Conservation (phyloP, 1,140 invertebrate genomes). For the Paramacrobiotus metropolitanus region DNA sequence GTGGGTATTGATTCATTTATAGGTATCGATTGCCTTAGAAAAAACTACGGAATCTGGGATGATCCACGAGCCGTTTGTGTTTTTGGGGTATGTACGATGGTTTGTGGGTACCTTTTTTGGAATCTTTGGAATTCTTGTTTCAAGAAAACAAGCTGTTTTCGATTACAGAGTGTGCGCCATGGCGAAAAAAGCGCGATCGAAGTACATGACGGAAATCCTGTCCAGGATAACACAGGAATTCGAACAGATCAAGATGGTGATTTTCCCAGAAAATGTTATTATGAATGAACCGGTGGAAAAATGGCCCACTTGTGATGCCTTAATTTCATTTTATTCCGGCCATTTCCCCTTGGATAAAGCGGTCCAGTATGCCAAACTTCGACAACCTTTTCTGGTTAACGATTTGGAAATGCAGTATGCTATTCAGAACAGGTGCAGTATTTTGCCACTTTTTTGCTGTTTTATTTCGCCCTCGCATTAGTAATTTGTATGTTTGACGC, state of each 20-base stretch:
- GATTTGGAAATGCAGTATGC: conserved; percentile 96
- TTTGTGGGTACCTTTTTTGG: no score
- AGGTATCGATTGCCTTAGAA: no score
- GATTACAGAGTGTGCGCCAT: conserved; percentile 92
- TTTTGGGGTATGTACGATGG: no score
- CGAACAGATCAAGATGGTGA: conserved; percentile 74
- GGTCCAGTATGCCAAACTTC: conserved; percentile 76
- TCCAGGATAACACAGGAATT: conserved; percentile 67
- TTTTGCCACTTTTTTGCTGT: background rate
- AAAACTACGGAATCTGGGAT: no score
- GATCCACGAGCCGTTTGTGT: no score
- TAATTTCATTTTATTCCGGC: conserved; percentile 95
- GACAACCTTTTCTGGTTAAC: conserved; percentile 91
- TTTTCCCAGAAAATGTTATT: conserved; percentile 82
- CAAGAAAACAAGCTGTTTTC: no score
- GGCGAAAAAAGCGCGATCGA: conserved; percentile 93
- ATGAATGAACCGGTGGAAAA: conserved; percentile 83
- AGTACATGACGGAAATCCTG: conserved; percentile 95
- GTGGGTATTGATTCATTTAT: no score
- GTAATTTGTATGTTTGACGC: no score
- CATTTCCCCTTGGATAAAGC: conserved; percentile 90
- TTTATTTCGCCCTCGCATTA: background rate
- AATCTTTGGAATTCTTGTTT: no score
- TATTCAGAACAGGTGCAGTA: conserved; percentile 40
- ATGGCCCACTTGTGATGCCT: conserved; percentile 90